Percentiles rank a stretch among this genome's conserved stretches.
Evolutionary conservation across 2,797 vertebrate species (phyloP).

Genomic region (Taenioides sp.): DNA sequence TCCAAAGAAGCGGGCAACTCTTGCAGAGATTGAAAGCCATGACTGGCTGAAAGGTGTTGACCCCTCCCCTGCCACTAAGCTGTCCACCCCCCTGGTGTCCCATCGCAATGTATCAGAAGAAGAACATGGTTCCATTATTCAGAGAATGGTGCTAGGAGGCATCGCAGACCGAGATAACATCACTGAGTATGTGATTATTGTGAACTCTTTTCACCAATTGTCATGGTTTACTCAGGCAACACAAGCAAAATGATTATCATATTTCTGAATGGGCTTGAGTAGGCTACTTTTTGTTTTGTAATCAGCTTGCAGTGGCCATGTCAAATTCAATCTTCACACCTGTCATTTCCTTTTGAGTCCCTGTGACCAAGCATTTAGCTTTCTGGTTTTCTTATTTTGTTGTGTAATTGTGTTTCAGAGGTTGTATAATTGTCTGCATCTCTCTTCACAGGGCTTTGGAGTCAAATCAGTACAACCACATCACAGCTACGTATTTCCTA

Average conservation of each 20-base stretch:
- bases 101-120: constrained; percentile 92
- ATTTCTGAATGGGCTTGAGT: background rate
- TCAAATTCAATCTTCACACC: constrained; percentile 45
- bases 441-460: constrained; percentile 83
- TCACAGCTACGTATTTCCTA: constrained; percentile 94
- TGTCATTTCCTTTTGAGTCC: constrained; percentile 33
- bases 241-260: constrained; percentile 33
- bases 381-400: background rate
- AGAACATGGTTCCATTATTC: constrained; percentile 92
- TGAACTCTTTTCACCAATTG: constrained; percentile 30
- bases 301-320: constrained; percentile 42
- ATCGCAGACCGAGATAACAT: constrained; percentile 90
- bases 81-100: constrained; percentile 91
- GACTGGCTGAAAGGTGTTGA: constrained; percentile 92
- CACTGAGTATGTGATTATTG: constrained; percentile 82
- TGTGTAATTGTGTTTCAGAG: constrained; percentile 7
- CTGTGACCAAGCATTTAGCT: background rate
- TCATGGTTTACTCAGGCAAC: constrained; percentile 19
- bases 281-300: constrained; percentile 48
- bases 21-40: constrained; percentile 90
- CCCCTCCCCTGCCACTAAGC: constrained; percentile 93
- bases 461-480: constrained; percentile 96
- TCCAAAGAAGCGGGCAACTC: constrained; percentile 87
- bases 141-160: constrained; percentile 92
- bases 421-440: constrained; percentile 15